A percentile compares a stretch with the other conserved stretches of the same genome.
phyloP scores from a whole-genome alignment of 2,113 vertebrate genomes.

The Scartelaos histophorus region DNA sequence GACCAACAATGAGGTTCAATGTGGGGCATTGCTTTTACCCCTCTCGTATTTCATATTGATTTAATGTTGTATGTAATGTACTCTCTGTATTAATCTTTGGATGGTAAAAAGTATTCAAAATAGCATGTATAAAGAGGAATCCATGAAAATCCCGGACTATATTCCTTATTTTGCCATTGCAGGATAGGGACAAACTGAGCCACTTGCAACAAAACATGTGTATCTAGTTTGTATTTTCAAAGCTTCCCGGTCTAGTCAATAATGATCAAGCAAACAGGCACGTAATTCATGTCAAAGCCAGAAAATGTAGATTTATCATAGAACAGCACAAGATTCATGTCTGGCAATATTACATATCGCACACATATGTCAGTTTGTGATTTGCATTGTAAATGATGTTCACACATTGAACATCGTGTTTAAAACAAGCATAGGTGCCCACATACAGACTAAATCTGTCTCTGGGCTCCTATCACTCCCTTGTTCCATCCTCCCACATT shows the following conservation, averaged over 20 bases:
- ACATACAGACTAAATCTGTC: slow-evolving; percentile 1
- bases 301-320: not conserved
- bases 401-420: not conserved
- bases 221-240: too few species aligned
- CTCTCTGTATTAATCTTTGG: not conserved
- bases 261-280: not conserved
- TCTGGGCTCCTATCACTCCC: not conserved
- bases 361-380: not conserved
- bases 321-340: not conserved
- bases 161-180: not conserved
- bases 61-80: not conserved
- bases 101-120: not conserved
- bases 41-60: not conserved
- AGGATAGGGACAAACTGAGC: not conserved
- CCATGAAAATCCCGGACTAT: too few species aligned
- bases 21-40: slow-evolving; percentile 1
- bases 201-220: not conserved
- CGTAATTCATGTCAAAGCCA: not conserved
- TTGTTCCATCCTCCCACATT: not conserved
- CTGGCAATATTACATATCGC: not conserved
- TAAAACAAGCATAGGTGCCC: slow-evolving; percentile 4
- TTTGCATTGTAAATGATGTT: not conserved
- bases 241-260: not conserved
- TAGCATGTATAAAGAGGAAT: too few species aligned
- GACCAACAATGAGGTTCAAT: slow-evolving; percentile 32